These are phyloP conservation scores for Butorides virescens DNA, from an alignment of 2,113 vertebrate genomes.

Conservation along the genomic window DNA sequence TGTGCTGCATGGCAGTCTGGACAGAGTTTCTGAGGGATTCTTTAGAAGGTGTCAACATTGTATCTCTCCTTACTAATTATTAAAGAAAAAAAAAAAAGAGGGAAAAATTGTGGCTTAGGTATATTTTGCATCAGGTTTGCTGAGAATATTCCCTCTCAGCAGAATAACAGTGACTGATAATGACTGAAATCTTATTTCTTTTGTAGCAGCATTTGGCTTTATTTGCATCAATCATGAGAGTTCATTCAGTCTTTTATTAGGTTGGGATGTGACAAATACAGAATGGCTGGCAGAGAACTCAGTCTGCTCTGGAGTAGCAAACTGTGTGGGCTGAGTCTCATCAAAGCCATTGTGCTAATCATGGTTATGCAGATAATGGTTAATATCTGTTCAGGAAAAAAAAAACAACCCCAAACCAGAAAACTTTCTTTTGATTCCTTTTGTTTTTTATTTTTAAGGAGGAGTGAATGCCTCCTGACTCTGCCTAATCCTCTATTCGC, in stretches of 20 bases:
- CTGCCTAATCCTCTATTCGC: not conserved
- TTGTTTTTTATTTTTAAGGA: not conserved
- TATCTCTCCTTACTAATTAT: not conserved
- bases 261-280: not conserved
- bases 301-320: constrained; percentile 2
- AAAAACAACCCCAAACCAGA: not conserved
- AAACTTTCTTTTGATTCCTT: not conserved
- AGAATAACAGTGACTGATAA: not conserved
- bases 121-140: not conserved
- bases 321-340: constrained; percentile 45
- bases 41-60: not conserved
- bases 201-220: constrained; percentile 21
- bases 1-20: not conserved
- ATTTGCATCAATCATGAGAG: constrained; percentile 30
- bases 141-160: not conserved
- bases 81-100: not conserved
- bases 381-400: not conserved
- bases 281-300: constrained; percentile 21
- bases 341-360: constrained; percentile 55
- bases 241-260: constrained; percentile 5
- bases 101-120: not conserved
- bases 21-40: not conserved
- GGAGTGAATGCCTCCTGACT: not conserved
- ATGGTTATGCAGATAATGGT: not conserved
- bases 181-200: not conserved